These are phyloP conservation scores for Myoxocephalus aenaeus DNA, from an alignment of 2,797 vertebrate species.

Conservation along the genomic window DNA sequence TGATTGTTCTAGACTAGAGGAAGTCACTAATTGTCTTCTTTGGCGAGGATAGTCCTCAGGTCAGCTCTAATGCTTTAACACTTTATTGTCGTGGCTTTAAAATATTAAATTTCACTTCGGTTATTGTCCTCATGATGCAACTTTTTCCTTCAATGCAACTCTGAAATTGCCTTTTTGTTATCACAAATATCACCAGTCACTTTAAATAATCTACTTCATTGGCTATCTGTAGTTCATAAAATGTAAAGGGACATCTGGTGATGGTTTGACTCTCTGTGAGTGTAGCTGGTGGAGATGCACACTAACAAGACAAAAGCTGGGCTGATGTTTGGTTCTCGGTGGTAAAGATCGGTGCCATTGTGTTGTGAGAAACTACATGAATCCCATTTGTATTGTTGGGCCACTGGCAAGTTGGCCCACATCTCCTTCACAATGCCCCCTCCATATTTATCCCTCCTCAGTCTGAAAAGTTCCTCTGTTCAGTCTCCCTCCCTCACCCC, in stretches of 20 bases:
- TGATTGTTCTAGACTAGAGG: neutral
- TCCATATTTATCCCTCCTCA: conserved; percentile 43
- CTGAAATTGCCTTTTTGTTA: rapidly evolving
- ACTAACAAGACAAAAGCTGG: neutral
- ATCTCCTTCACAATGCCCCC: conserved; percentile 45
- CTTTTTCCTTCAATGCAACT: neutral
- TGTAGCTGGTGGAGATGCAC: neutral
- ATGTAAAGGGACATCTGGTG: neutral
- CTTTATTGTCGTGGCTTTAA: neutral
- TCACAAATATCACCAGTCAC: too few relatives aligned
- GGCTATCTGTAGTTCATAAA: neutral
- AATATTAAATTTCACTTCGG: too few relatives aligned
- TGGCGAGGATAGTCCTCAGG: too few relatives aligned
- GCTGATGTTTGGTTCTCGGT: conserved; percentile 1
- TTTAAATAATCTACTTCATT: neutral
- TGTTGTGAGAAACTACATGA: conserved; percentile 48
- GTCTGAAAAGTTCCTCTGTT: conserved; percentile 74
- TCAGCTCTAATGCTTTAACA: neutral
- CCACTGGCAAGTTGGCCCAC: conserved; percentile 45
- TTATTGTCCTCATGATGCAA: neutral
- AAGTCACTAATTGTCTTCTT: neutral
- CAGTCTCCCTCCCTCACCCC: conserved; percentile 37
- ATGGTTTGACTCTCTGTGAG: neutral
- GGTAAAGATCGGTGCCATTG: conserved; percentile 29
- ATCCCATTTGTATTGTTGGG: conserved; percentile 54